Percentiles rank a stretch among this genome's conserved stretches.
phyloP scores from a whole-genome alignment of 1,140 invertebrate species.

The Akabosia matsudoensis region DNA sequence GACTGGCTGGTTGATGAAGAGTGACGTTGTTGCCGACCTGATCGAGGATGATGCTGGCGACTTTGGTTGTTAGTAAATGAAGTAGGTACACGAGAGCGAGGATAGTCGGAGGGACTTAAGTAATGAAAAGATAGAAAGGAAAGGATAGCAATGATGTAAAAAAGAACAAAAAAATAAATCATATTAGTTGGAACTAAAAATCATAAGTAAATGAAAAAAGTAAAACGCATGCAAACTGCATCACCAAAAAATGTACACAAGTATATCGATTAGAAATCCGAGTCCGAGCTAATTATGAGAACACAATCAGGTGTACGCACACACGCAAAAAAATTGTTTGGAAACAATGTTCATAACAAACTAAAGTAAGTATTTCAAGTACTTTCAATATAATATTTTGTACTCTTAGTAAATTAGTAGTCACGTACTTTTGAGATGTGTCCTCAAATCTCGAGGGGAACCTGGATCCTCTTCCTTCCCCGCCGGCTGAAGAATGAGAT shows the following conservation, averaged over 20 bases:
- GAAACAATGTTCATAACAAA: too few relatives aligned
- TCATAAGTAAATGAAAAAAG: neutral
- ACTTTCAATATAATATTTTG: too few relatives aligned
- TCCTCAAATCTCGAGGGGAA: slow-evolving; percentile 41
- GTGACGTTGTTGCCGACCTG: neutral
- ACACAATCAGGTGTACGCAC: neutral
- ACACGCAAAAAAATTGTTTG: too few relatives aligned
- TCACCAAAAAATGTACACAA: neutral
- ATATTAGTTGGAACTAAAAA: slow-evolving; percentile 9
- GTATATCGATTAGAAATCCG: neutral
- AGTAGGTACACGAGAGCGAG: neutral
- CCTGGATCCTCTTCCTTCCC: slow-evolving; percentile 1
- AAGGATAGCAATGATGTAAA: neutral
- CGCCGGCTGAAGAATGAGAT: neutral
- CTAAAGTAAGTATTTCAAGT: too few relatives aligned
- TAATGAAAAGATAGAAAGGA: neutral
- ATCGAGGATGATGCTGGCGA: neutral
- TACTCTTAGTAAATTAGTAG: neutral
- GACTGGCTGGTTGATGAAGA: neutral
- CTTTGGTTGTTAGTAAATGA: slow-evolving; percentile 14
- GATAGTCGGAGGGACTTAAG: neutral
- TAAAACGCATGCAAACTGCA: neutral
- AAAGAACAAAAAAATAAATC: slow-evolving; percentile 1
- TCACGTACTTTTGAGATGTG: slow-evolving; percentile 42
- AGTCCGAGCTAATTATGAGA: neutral